Evolutionary conservation across 1,140 invertebrate species (phyloP), one percentile per base, ranked within the genome.

Genomic region (Leguminivora glycinivorella): DNA sequence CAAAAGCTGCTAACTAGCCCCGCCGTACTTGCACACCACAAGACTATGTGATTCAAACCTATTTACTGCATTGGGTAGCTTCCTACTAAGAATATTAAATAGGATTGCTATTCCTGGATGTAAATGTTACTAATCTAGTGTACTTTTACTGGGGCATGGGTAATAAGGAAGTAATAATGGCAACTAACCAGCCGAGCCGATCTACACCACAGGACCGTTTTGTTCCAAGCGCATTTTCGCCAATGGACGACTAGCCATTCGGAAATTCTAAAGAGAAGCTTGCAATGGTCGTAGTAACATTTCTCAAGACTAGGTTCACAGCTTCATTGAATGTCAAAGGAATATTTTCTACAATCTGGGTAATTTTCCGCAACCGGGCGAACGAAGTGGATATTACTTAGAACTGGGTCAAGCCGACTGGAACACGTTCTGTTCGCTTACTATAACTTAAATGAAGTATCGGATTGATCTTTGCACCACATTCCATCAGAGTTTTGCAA

Each of bases 361-460:
- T 63, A 63, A 63, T 63, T 63, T 63, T 29, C 26, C 26, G 58
- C 58, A 31, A 29, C 58, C 14, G 58, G 6, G 26, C 26, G 26
- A 34, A 63, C 26, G 58, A 63, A 63, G 26, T 63, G 26, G 58
- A 63, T 31, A 63, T 29, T 29, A 31, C 58, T 17, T 0, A 17
- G 6, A 63, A 34, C 58, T 63, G 29, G 26, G 58, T 63, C 58
- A 63, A 31, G 7, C 12, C 56, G 25, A 25, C 24, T 52, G 43
- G 9, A 29, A n/a, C 58, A 22, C 26, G 14, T 26, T 12, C 58
- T 31, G 58, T 63, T 31, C 22, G n/a, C n/a, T 63, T 17, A n/a
- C 24, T 26, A 60, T 60, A 26, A 60, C 24, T 63, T 63, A 63
- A 63, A 63, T 63, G 58, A 63, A 63, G 58, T 63, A 63, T 63